A percentile compares a stretch with the other conserved stretches of the same genome.
Evolutionary conservation across 2,113 vertebrate species (phyloP).

Genomic region (Herpetotheres cachinnans): DNA sequence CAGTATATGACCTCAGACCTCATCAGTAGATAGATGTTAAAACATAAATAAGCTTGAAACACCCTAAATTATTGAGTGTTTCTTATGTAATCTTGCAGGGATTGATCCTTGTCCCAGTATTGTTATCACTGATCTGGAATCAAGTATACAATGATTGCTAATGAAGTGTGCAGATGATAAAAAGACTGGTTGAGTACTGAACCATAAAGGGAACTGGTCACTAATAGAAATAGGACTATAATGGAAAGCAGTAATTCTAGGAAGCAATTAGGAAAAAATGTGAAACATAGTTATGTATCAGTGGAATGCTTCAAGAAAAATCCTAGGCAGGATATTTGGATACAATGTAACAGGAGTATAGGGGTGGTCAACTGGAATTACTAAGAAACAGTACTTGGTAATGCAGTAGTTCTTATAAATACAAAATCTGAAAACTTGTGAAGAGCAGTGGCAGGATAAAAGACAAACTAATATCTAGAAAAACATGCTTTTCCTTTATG

Average conservation of each 20-base stretch:
- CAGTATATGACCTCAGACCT: neutral
- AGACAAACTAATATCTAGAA: neutral
- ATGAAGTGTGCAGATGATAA: neutral
- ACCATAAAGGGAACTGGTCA: neutral
- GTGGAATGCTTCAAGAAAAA: neutral
- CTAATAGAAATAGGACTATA: neutral
- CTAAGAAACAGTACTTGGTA: neutral
- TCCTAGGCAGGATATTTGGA: neutral
- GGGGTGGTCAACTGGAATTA: neutral
- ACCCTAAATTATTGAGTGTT: neutral
- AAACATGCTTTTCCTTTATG: neutral
- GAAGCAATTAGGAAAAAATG: neutral
- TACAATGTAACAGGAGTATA: neutral
- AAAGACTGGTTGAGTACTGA: neutral
- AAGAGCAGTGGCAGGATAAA: neutral
- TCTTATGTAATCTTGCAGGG: neutral
- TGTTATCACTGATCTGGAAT: neutral
- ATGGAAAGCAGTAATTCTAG: neutral
- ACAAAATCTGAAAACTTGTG: neutral
- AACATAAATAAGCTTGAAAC: neutral
- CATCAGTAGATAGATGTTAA: neutral
- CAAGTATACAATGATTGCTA: neutral
- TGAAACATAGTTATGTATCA: neutral
- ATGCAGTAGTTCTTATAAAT: neutral
- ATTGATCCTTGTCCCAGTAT: neutral